phyloP scores from a whole-genome alignment of 1,140 invertebrate genomes.

The Melitaea cinxia region DNA sequence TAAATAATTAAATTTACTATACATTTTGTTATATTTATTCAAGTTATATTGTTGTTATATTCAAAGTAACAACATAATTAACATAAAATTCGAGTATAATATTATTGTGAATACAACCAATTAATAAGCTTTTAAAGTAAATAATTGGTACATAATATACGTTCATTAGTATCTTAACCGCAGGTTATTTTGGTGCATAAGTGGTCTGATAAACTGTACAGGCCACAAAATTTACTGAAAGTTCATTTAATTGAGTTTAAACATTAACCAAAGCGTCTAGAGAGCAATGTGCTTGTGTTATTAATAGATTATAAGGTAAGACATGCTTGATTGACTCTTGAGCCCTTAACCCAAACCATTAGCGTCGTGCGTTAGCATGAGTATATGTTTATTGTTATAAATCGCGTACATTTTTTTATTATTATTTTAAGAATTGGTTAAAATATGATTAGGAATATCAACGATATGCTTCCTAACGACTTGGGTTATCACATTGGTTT shows the following conservation, averaged over 20 bases:
- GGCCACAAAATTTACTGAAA: slow-evolving; percentile 48
- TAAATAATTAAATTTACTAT: too few relatives aligned
- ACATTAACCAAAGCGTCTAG: slow-evolving; percentile 54
- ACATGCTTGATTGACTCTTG: background rate
- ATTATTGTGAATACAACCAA: background rate
- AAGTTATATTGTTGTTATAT: too few relatives aligned
- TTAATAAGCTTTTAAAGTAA: background rate
- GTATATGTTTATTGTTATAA: too few relatives aligned
- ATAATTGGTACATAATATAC: slow-evolving; percentile 41
- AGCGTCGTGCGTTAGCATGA: too few relatives aligned
- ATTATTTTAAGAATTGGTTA: too few relatives aligned
- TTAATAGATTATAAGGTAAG: slow-evolving; percentile 35
- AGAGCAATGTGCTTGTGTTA: slow-evolving; percentile 44
- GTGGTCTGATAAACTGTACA: slow-evolving; percentile 60
- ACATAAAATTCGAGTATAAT: too few relatives aligned
- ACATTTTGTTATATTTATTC: too few relatives aligned
- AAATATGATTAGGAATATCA: too few relatives aligned
- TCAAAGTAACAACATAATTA: background rate
- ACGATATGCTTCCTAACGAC: too few relatives aligned
- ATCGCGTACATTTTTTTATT: too few relatives aligned
- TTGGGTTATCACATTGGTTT: too few relatives aligned
- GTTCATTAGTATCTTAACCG: slow-evolving; percentile 52
- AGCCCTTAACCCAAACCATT: too few relatives aligned
- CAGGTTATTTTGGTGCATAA: slow-evolving; percentile 62
- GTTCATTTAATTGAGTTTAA: slow-evolving; percentile 58